A percentile compares a stretch with the other conserved stretches of the same genome.
Conservation (phyloP, 1,140 invertebrate species). For the Meloidogyne exigua region DNA sequence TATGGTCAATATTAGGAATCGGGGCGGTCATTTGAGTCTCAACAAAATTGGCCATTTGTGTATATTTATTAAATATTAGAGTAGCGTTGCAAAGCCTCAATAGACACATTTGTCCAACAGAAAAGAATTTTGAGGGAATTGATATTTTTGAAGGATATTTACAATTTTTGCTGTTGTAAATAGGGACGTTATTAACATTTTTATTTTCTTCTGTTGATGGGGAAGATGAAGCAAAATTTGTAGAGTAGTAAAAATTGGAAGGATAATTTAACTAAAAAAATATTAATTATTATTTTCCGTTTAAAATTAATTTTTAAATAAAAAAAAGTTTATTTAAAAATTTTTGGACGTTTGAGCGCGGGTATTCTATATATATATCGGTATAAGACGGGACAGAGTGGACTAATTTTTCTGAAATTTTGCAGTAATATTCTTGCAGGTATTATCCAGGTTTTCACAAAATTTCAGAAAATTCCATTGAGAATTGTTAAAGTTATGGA, state of each 20-base stretch:
- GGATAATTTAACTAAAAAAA: background rate
- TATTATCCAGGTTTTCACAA: too few species aligned
- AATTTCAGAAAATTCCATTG: too few species aligned
- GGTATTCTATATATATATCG: too few species aligned
- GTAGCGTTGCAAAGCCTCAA: conserved; percentile 37
- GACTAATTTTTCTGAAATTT: too few species aligned
- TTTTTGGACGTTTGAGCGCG: too few species aligned
- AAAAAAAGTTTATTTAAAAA: too few species aligned
- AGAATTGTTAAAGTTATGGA: too few species aligned
- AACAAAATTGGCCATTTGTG: conserved; percentile 26
- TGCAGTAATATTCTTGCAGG: too few species aligned
- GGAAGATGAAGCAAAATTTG: background rate
- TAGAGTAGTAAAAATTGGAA: background rate
- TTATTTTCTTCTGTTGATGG: background rate
- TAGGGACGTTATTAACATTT: background rate
- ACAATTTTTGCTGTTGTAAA: conserved; percentile 14
- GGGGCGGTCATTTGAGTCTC: conserved; percentile 26
- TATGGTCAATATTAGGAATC: conserved; percentile 38
- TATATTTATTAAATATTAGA: conserved; percentile 20
- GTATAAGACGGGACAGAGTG: too few species aligned
- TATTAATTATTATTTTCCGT: background rate
- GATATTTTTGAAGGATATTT: conserved; percentile 14
- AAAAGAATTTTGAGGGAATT: conserved; percentile 4
- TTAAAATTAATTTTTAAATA: background rate
- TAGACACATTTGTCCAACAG: conserved; percentile 22